These are phyloP conservation scores for Drosophila sp. DNA, from an alignment of 1,140 invertebrate species.

Conservation along the genomic window DNA sequence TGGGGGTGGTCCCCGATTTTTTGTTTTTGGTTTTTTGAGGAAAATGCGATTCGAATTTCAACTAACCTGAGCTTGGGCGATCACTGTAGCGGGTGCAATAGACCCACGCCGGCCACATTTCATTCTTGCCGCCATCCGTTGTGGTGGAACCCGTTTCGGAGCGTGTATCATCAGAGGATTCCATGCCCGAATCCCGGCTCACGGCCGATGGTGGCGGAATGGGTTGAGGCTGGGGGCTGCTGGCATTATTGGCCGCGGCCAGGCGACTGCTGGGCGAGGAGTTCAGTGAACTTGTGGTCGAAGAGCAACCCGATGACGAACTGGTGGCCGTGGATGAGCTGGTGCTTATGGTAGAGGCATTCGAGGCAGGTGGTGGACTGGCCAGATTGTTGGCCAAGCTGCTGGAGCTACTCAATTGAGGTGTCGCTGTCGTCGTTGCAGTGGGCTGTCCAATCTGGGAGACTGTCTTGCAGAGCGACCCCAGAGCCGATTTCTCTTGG, in stretches of 20 bases:
- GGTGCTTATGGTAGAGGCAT: conserved; percentile 68
- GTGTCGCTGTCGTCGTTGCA: conserved; percentile 16
- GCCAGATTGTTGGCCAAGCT: conserved; percentile 70
- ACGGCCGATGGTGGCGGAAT: conserved; percentile 77
- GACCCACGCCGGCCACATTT: conserved; percentile 96
- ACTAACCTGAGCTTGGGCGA: conserved; percentile 96
- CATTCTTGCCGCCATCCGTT: conserved; percentile 78
- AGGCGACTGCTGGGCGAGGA: conserved; percentile 72
- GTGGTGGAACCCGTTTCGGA: conserved; percentile 82
- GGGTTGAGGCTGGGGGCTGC: conserved; percentile 78
- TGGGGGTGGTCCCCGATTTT: conserved; percentile 56
- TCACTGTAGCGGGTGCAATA: conserved; percentile 99
- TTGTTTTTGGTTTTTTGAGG: conserved; percentile 5
- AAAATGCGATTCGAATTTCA: conserved; percentile 10
- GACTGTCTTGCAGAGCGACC: conserved; percentile 86
- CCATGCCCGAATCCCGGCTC: conserved; percentile 80
- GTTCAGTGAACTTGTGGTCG: conserved; percentile 75
- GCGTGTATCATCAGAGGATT: conserved; percentile 81
- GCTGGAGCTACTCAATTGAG: conserved; percentile 44
- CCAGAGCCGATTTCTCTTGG: conserved; percentile 83
- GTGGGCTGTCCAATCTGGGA: conserved; percentile 85
- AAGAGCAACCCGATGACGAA: conserved; percentile 68
- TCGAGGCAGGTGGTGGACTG: conserved; percentile 70
- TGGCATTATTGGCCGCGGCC: conserved; percentile 53
- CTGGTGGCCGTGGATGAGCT: conserved; percentile 45